phyloP scores from a whole-genome alignment of 2,797 vertebrate species.

The Coracias cyanogaster region DNA sequence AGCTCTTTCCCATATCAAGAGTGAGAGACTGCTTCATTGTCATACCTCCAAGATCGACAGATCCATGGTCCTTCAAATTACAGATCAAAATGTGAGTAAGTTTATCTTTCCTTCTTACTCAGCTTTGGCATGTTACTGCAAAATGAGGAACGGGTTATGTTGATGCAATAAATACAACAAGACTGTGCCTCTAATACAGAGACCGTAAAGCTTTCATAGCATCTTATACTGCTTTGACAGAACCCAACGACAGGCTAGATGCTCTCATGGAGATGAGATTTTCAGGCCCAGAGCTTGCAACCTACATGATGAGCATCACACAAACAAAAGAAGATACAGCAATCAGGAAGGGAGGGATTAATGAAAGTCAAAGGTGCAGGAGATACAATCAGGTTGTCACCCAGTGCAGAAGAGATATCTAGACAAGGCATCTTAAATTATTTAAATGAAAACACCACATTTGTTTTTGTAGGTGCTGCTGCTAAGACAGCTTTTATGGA shows the following conservation, averaged over 20 bases:
- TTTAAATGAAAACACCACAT: conserved; percentile 31
- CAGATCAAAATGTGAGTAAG: neutral
- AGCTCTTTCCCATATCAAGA: neutral
- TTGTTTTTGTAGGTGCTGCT: conserved; percentile 6
- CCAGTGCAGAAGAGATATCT: conserved; percentile 19
- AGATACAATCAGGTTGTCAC: conserved; percentile 53
- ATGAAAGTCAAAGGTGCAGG: conserved; percentile 20
- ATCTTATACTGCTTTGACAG: neutral
- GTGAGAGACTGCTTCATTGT: neutral
- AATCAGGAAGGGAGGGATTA: conserved; percentile 68
- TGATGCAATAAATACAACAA: neutral
- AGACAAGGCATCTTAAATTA: conserved; percentile 41
- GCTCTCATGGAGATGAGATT: neutral
- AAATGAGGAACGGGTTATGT: neutral
- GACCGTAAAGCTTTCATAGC: neutral
- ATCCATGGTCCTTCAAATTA: neutral
- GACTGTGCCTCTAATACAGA: neutral
- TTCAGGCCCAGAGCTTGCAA: neutral
- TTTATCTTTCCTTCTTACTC: neutral
- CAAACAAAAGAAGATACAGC: conserved; percentile 5
- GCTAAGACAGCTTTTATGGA: neutral
- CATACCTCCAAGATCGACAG: neutral
- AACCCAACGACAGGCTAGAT: neutral
- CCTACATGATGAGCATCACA: neutral
- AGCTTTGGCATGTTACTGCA: neutral